Evolutionary conservation across 2,797 vertebrate genomes (phyloP), one percentile per base, ranked within the genome.

Genomic region (Melanotaenia parkinsoni): DNA sequence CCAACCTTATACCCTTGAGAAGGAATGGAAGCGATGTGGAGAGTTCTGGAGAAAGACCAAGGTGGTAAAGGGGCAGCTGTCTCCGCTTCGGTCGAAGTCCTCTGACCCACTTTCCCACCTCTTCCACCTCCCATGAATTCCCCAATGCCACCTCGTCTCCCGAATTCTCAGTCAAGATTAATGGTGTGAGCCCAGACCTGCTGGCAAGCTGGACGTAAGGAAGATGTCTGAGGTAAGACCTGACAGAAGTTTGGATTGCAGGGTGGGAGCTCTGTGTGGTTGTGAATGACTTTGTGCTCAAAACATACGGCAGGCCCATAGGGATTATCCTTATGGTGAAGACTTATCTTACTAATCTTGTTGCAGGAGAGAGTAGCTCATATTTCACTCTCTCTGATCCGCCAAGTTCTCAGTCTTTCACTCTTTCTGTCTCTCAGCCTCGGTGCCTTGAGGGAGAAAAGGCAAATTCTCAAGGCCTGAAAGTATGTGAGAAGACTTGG

Each of bases 101-200:
- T 91, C 89, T 95, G 94, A 95, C 95, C 94, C 91, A 95, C 82
- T 95, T 95, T 91, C 75, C 81, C 88, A 90, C 87, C 90, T 89
- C 75, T 79, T 82, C 87, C 77, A 74, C 89, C 90, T 79, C 86
- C 70, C 35, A 24, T 24, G 53, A 76, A 86, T 79, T 76, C 84
- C 76, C 77, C 63, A 45, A 68, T 26, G 28, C 84, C 78, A 76
- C 76, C 79, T 79, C 80, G 80, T 77, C 85, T 81, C 81, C 72
- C 62, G 58, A 85, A 78, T 84, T 72, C 79, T 76, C 40, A 50
- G 77, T 87, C 82, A 94, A 95, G 94, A 95, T 95, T 94, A 91
- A 95, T 95, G 91, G 90, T 87, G 83, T 92, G 77, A 87, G 89
- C 81, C 86, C 75, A 73, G 83, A 91, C 92, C 92, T 94, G 91